These are phyloP conservation scores for Microtus ochrogaster DNA, from an alignment of 2,113 vertebrate species.

Conservation along the genomic window DNA sequence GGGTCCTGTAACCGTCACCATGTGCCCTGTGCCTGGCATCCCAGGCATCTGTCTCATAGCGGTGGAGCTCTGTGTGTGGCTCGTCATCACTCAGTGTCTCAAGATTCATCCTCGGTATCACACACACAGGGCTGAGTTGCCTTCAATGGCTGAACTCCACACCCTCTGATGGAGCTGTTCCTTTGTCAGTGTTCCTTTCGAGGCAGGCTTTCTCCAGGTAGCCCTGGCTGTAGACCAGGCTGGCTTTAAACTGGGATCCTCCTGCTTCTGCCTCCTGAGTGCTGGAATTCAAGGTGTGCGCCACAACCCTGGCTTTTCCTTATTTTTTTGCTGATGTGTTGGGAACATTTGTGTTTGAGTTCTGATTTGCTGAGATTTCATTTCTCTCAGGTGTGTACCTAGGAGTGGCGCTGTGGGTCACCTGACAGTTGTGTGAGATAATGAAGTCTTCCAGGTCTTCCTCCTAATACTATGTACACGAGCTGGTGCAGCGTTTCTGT, in stretches of 20 bases:
- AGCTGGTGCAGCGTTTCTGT: background rate
- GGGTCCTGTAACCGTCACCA: fast-evolving
- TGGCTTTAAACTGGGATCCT: background rate
- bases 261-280: background rate
- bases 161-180: background rate
- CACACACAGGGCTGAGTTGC: background rate
- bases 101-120: background rate
- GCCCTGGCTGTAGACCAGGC: background rate
- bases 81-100: background rate
- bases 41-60: background rate
- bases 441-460: background rate
- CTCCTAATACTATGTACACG: background rate
- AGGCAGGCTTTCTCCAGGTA: background rate
- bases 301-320: background rate
- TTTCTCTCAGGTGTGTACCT: background rate
- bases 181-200: background rate
- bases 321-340: background rate
- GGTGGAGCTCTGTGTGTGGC: background rate
- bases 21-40: background rate
- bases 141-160: background rate
- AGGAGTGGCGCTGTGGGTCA: background rate
- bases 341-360: background rate
- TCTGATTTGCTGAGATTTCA: background rate
- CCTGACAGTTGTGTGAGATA: background rate
- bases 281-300: background rate